These are phyloP conservation scores for Tiliacea aurago DNA, from an alignment of 2,888 invertebrate genomes.

Conservation along the genomic window DNA sequence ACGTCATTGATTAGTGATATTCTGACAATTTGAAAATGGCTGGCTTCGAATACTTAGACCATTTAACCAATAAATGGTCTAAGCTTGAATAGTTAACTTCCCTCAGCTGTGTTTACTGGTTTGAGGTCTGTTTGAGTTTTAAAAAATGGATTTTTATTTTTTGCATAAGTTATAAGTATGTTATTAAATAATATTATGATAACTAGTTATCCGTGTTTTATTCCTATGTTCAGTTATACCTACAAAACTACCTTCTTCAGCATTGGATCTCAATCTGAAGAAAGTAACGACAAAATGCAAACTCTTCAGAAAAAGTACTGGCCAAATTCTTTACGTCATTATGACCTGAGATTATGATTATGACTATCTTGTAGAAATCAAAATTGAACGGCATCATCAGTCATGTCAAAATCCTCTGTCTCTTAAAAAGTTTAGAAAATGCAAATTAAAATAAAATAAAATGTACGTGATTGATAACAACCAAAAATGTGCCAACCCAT, in stretches of 20 bases:
- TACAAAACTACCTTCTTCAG: not conserved
- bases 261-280: not conserved
- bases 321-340: not conserved
- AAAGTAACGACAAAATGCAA: not conserved
- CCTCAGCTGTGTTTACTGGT: not conserved
- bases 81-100: not conserved
- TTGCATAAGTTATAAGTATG: not conserved
- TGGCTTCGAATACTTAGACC: not conserved
- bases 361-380: not conserved
- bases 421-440: conserved; percentile 36
- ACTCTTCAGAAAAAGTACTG: conserved; percentile 14
- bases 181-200: not conserved
- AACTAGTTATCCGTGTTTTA: not conserved
- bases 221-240: not conserved
- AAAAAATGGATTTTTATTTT: not conserved
- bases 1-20: not conserved
- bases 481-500: conserved; percentile 12
- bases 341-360: no score
- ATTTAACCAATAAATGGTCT: not conserved
- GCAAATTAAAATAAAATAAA: conserved; percentile 35
- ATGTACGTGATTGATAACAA: conserved; percentile 39
- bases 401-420: conserved; percentile 40
- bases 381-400: conserved; percentile 15
- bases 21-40: not conserved
- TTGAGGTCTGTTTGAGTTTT: not conserved